Evolutionary conservation across 2,797 vertebrate species (phyloP), one percentile per base, ranked within the genome.

Genomic region (Pseudomugil tenellus): DNA sequence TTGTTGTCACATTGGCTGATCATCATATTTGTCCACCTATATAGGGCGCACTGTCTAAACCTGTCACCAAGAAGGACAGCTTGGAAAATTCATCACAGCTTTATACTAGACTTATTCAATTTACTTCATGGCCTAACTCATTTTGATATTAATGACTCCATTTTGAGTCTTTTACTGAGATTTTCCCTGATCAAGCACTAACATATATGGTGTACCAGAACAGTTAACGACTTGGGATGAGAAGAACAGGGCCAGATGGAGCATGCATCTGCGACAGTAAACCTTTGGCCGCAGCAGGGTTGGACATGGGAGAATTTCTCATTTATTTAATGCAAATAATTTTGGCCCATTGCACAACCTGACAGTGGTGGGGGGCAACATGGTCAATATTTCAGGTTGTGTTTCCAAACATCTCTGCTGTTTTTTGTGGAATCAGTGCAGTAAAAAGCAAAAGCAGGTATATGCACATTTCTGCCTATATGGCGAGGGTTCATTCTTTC

Each of bases 251-350:
- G 88, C 84, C 92, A 94, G 91, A 93, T 91, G 92, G 92, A 85
- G 87, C 82, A 58, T 84, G 81, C 91, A 94, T 91, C 92, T 93
- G 92, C 72, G 88, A 89, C 83, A 84, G 80, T 84, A 89, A 92
- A 91, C 91, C 91, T 92, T 91, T 93, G 84, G 89, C 90, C 88
- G 58, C 60, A 70, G 87, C 72, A 70, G 83, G 74, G 82, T 84
- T 84, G 70, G 83, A 89, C 62, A 83, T 76, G 87, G 83, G 85
- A 84, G 85, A 87, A 74, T 81, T 77, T 88, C 87, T 92, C 85
- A 91, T 92, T 92, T 92, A 92, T 91, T 92, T 90, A 86, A 93
- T 93, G 90, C 91, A 90, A 93, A 94, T 92, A 85, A 85, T 80
- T 83, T 69, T 52, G 83, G 85, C 70, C 73, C 28, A 37, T 89